Conservation (phyloP, 2,113 vertebrate species). For the Xyliphius kryptos region DNA sequence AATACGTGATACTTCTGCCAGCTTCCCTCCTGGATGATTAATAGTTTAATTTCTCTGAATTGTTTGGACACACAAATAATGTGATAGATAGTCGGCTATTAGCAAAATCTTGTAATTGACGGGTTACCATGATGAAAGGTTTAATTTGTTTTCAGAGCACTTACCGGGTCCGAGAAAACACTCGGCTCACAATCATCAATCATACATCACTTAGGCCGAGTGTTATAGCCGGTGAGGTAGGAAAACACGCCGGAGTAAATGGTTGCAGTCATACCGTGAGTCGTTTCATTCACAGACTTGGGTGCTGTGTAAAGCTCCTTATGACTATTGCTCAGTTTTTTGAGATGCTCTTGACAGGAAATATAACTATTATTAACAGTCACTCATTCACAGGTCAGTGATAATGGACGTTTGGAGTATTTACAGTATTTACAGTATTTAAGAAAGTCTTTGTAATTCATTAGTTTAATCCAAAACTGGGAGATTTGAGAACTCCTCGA, state of each 20-base stretch:
- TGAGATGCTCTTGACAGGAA: conserved; percentile 39
- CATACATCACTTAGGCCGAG: conserved; percentile 65
- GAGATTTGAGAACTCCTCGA: no score
- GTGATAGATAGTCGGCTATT: conserved; percentile 68
- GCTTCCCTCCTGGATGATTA: conserved; percentile 61
- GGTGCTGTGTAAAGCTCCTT: conserved; percentile 57
- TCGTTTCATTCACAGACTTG: conserved; percentile 34
- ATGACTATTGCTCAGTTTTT: conserved; percentile 46
- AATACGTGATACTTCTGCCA: conserved; percentile 51
- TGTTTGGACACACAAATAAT: conserved; percentile 71
- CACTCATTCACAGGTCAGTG: no score
- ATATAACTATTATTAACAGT: conserved; percentile 10
- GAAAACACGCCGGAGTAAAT: conserved; percentile 54
- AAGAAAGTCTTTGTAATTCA: no score
- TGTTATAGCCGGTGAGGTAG: conserved; percentile 58
- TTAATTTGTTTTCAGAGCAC: conserved; percentile 73
- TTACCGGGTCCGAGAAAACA: conserved; percentile 68
- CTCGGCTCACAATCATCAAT: conserved; percentile 66
- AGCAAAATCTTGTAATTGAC: conserved; percentile 70
- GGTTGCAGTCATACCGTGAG: conserved; percentile 39
- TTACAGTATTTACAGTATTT: no score
- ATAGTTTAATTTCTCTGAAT: conserved; percentile 72
- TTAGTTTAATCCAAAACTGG: no score
- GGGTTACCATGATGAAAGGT: conserved; percentile 70
- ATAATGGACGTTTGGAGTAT: no score